Evolutionary conservation across 2,797 vertebrate species (phyloP).

Genomic region (Onychomys torridus): DNA sequence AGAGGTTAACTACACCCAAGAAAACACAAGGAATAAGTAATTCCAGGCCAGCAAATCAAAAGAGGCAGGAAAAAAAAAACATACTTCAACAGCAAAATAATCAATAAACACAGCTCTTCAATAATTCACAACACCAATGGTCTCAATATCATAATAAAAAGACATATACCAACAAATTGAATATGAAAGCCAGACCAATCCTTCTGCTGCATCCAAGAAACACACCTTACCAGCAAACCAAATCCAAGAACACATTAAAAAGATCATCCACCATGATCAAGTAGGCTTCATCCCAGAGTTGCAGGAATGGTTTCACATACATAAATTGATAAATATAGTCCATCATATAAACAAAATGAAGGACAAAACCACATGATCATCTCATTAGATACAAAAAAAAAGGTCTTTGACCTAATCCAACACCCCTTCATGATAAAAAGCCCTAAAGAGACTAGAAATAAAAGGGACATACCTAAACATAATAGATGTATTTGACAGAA

Average conservation of each 20-base stretch:
- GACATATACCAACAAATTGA: not conserved
- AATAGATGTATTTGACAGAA: not conserved
- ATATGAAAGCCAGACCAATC: not conserved
- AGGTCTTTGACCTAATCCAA: not conserved
- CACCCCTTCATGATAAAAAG: not conserved
- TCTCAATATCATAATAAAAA: not conserved
- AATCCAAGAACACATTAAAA: not conserved
- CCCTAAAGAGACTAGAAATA: not conserved
- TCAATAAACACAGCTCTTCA: not conserved
- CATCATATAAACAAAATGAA: not conserved
- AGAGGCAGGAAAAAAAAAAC: not conserved
- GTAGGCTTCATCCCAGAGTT: not conserved
- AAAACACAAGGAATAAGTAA: not conserved
- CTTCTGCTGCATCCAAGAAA: not conserved
- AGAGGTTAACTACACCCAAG: not conserved
- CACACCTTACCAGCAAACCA: not conserved
- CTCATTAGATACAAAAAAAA: not conserved
- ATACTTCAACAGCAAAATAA: not conserved
- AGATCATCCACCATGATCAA: not conserved
- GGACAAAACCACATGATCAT: not conserved
- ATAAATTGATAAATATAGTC: not conserved
- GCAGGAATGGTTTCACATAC: not conserved
- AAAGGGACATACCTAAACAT: not conserved
- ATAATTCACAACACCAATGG: not conserved
- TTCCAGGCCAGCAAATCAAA: not conserved